A percentile compares a stretch with the other conserved stretches of the same genome.
These are phyloP conservation scores for Leuciscus idus DNA, from an alignment of 2,113 vertebrate genomes.

Conservation along the genomic window DNA sequence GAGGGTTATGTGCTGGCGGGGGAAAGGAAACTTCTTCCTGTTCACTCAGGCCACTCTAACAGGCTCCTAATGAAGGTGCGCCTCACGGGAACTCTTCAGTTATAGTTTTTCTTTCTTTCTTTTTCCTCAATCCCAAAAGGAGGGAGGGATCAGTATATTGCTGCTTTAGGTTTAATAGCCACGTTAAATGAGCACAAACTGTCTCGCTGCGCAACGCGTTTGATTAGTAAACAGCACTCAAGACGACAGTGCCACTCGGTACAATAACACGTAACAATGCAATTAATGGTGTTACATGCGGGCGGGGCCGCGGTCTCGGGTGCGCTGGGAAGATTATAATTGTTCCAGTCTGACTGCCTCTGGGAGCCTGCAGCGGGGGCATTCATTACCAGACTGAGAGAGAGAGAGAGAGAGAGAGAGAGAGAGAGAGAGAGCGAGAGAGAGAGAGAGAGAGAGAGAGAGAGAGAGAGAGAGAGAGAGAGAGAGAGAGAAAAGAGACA, in stretches of 20 bases:
- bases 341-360: slow-evolving; percentile 63
- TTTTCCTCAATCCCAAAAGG: slow-evolving; percentile 9
- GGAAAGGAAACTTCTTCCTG: slow-evolving; percentile 38
- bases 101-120: slow-evolving; percentile 11
- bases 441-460: slow-evolving; percentile 32
- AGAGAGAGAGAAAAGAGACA: not conserved
- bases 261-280: slow-evolving; percentile 50
- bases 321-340: slow-evolving; percentile 67
- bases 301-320: slow-evolving; percentile 62
- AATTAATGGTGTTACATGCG: slow-evolving; percentile 58
- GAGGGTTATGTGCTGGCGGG: not conserved
- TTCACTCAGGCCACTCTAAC: slow-evolving; percentile 37
- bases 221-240: slow-evolving; percentile 51
- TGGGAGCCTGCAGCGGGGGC: slow-evolving; percentile 62
- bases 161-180: slow-evolving; percentile 29
- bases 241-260: slow-evolving; percentile 13
- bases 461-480: slow-evolving; percentile 29
- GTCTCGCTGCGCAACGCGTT: slow-evolving; percentile 21
- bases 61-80: slow-evolving; percentile 21
- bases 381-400: slow-evolving; percentile 50
- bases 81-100: slow-evolving; percentile 31
- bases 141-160: slow-evolving; percentile 12
- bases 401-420: slow-evolving; percentile 30
- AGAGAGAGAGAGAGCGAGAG: slow-evolving; percentile 27
- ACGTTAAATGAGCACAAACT: slow-evolving; percentile 37